These are phyloP conservation scores for Chlamydotis undulata DNA, from an alignment of 2,113 vertebrate genomes.

Conservation along the genomic window DNA sequence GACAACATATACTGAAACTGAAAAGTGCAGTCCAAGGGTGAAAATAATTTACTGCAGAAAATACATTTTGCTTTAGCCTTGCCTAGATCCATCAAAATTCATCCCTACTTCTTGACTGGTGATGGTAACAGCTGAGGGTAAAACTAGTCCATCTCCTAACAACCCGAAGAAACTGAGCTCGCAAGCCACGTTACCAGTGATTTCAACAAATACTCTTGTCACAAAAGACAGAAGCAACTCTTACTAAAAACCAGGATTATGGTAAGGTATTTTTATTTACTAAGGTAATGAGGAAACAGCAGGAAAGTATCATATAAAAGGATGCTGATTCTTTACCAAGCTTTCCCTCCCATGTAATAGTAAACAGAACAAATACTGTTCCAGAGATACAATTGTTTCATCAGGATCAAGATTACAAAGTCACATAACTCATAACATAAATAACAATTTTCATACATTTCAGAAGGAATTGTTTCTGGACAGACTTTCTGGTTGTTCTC, in stretches of 20 bases:
- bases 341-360: background rate
- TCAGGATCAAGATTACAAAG: background rate
- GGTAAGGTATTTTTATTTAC: background rate
- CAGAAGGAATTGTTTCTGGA: background rate
- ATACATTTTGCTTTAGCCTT: background rate
- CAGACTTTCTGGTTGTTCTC: background rate
- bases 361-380: background rate
- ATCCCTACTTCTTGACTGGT: background rate
- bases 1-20: background rate
- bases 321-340: background rate
- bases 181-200: background rate
- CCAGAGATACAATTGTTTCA: background rate
- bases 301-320: background rate
- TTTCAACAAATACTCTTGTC: background rate
- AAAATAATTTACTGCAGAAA: background rate
- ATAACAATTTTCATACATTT: background rate
- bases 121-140: background rate
- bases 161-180: background rate
- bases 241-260: background rate
- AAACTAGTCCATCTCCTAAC: background rate
- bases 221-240: background rate
- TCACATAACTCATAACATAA: background rate
- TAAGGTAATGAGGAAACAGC: background rate
- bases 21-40: background rate
- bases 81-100: background rate